Conservation (phyloP, 2,797 vertebrate species). For the Notolepis coatsorum region DNA sequence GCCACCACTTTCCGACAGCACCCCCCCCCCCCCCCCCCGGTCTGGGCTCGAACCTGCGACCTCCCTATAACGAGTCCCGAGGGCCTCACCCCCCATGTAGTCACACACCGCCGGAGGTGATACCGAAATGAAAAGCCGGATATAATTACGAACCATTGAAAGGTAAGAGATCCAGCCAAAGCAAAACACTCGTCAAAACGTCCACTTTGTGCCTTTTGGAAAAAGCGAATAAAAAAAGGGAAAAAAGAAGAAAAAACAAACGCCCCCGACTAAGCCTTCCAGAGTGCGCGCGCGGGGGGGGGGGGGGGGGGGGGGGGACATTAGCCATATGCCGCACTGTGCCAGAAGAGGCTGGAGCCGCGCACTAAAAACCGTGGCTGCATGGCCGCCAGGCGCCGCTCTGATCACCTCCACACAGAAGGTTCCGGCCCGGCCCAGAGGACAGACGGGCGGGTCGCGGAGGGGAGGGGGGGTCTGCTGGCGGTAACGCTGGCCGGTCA, state of each 20-base stretch:
- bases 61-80: no score
- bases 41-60: no score
- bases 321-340: slow-evolving; percentile 61
- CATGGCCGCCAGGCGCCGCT: slow-evolving; percentile 57
- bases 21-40: no score
- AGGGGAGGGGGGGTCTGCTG: slow-evolving; percentile 42
- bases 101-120: no score
- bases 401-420: slow-evolving; percentile 54
- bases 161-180: not conserved
- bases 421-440: slow-evolving; percentile 43
- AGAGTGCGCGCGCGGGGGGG: no score
- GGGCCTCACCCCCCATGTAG: no score
- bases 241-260: slow-evolving; percentile 26
- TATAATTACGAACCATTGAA: not conserved
- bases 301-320: slow-evolving; percentile 41
- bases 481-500: slow-evolving; percentile 53
- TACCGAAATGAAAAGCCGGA: no score
- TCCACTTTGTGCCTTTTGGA: slow-evolving; percentile 16
- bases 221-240: no score
- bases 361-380: slow-evolving; percentile 62
- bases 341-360: slow-evolving; percentile 29
- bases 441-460: slow-evolving; percentile 39
- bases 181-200: slow-evolving; percentile 40
- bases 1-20: no score
- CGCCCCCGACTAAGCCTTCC: slow-evolving; percentile 32